phyloP scores from a whole-genome alignment of 1,140 invertebrate species.

The Ganaspis sp. region DNA sequence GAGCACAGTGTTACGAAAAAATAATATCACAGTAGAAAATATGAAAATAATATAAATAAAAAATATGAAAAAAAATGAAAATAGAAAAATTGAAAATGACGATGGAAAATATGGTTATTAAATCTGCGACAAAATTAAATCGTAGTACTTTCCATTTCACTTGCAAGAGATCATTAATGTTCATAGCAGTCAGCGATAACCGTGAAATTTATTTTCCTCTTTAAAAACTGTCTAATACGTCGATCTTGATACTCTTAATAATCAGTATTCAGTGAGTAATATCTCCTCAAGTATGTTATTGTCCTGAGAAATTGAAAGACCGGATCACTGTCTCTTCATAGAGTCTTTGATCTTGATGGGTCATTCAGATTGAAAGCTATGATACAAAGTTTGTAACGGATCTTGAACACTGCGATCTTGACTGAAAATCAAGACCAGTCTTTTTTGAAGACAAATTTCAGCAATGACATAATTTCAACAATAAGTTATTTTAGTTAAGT shows the following conservation, averaged over 20 bases:
- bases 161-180: too few relatives aligned
- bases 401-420: not conserved
- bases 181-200: not conserved
- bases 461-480: too few relatives aligned
- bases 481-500: too few relatives aligned
- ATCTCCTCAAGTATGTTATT: conserved; percentile 3
- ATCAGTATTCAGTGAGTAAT: not conserved
- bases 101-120: too few relatives aligned
- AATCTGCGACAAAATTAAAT: too few relatives aligned
- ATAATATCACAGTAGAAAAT: too few relatives aligned
- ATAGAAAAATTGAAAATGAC: too few relatives aligned
- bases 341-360: not conserved
- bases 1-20: too few relatives aligned
- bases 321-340: conserved; percentile 5
- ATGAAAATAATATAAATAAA: too few relatives aligned
- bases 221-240: not conserved
- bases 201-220: not conserved
- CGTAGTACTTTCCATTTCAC: too few relatives aligned
- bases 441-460: too few relatives aligned
- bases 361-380: not conserved
- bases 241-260: not conserved
- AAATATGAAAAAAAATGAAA: too few relatives aligned
- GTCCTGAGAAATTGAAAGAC: conserved; percentile 17
- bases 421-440: conserved; percentile 2
- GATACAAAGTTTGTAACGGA: conserved; percentile 4